phyloP scores from a whole-genome alignment of 2,113 vertebrate species.

The Carollia perspicillata region DNA sequence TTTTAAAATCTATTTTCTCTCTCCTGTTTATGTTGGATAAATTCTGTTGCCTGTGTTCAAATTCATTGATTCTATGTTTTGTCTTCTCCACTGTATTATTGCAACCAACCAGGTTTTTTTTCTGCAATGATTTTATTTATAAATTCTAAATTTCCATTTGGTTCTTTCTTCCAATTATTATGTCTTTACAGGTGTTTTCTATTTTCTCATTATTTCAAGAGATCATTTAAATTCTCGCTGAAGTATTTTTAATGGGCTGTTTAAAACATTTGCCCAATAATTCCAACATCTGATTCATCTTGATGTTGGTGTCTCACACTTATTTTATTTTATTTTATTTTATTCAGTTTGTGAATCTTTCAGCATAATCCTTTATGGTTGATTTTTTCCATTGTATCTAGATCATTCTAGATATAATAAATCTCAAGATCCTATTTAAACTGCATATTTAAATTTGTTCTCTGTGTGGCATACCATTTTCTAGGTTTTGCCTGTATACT shows the following conservation, averaged over 20 bases:
- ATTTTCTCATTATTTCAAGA: neutral
- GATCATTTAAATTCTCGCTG: neutral
- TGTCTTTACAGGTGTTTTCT: neutral
- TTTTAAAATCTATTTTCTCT: too few species aligned
- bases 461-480: neutral
- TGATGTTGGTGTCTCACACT: neutral
- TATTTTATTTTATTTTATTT: neutral
- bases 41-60: too few species aligned
- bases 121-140: too few species aligned
- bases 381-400: neutral
- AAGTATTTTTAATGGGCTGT: neutral
- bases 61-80: too few species aligned
- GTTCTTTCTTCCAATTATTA: neutral
- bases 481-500: accelerated
- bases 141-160: neutral
- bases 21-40: too few species aligned
- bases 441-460: neutral
- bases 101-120: too few species aligned
- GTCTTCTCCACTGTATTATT: too few species aligned
- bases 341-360: neutral
- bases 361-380: neutral
- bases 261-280: neutral
- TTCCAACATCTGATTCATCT: neutral
- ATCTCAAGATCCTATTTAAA: neutral
- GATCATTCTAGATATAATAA: neutral